A percentile compares a stretch with the other conserved stretches of the same genome.
phyloP scores from a whole-genome alignment of 2,888 invertebrate species.

The Clivina fossor region DNA sequence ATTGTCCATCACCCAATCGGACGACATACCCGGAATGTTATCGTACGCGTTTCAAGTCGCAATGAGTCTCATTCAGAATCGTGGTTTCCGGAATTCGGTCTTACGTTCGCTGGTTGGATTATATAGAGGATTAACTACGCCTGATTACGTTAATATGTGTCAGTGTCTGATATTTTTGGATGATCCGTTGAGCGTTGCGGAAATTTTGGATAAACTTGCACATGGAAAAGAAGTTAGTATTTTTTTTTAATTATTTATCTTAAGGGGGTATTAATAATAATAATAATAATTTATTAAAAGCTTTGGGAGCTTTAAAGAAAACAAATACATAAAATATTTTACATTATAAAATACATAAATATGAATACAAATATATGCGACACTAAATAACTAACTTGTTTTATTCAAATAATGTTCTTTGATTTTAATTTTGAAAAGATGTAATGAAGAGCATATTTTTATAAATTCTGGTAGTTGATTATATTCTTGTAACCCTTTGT shows the following conservation, averaged over 20 bases:
- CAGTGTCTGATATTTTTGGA: conserved; percentile 97
- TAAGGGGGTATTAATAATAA: background rate
- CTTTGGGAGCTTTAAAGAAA: too few relatives aligned
- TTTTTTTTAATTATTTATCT: conserved; percentile 1
- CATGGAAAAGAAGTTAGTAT: conserved; percentile 65
- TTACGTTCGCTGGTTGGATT: conserved; percentile 85
- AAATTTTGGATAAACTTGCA: conserved; percentile 86
- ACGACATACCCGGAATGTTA: conserved; percentile 87
- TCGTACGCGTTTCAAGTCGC: conserved; percentile 95
- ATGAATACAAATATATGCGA: too few relatives aligned
- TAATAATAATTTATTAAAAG: conserved; percentile 7
- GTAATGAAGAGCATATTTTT: too few relatives aligned
- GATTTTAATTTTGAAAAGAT: too few relatives aligned
- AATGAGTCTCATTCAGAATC: conserved; percentile 94
- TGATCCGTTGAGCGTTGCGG: conserved; percentile 89
- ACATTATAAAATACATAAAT: too few relatives aligned
- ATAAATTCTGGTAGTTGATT: too few relatives aligned
- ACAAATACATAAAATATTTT: too few relatives aligned
- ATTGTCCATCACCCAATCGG: conserved; percentile 86
- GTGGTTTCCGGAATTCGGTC: conserved; percentile 89
- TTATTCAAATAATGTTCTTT: conserved; percentile 10
- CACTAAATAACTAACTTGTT: conserved; percentile 6
- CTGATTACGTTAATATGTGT: conserved; percentile 98
- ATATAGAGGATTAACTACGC: conserved; percentile 84
- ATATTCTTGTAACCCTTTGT: too few relatives aligned